phyloP scores from a whole-genome alignment of 2,113 vertebrate genomes.

The Varanus salvator region DNA sequence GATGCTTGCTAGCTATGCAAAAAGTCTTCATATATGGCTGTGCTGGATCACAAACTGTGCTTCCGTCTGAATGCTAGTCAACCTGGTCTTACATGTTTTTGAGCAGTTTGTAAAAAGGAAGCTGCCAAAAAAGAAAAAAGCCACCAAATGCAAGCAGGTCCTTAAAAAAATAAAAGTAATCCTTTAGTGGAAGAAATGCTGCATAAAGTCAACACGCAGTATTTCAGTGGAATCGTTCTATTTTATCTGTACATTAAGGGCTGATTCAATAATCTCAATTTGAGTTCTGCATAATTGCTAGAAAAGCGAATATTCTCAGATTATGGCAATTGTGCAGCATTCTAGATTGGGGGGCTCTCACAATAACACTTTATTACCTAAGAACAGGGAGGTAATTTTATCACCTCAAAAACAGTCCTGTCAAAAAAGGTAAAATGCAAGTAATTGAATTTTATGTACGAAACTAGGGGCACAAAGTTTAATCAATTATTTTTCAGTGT shows the following conservation, averaged over 20 bases:
- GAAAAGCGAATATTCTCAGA: background rate
- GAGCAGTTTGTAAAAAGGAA: background rate
- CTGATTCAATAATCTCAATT: background rate
- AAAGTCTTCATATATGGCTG: background rate
- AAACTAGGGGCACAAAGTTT: background rate
- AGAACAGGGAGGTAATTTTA: conserved; percentile 24
- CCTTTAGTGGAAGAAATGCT: background rate
- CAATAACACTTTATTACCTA: background rate
- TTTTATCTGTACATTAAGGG: background rate
- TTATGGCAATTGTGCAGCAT: background rate
- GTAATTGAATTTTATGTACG: background rate
- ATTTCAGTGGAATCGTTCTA: background rate
- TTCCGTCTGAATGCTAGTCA: background rate
- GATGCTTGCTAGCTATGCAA: too few relatives aligned
- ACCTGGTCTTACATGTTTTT: background rate
- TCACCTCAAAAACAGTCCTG: background rate
- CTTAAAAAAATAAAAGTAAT: background rate
- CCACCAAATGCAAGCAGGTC: background rate
- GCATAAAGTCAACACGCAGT: background rate
- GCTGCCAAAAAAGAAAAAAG: background rate
- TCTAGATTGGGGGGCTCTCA: background rate
- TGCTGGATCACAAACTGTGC: background rate
- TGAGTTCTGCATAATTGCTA: background rate
- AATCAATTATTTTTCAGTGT: background rate
- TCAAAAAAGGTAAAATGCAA: background rate